These are phyloP conservation scores for Achlya flavicornis DNA, from an alignment of 2,888 invertebrate genomes.

Conservation along the genomic window DNA sequence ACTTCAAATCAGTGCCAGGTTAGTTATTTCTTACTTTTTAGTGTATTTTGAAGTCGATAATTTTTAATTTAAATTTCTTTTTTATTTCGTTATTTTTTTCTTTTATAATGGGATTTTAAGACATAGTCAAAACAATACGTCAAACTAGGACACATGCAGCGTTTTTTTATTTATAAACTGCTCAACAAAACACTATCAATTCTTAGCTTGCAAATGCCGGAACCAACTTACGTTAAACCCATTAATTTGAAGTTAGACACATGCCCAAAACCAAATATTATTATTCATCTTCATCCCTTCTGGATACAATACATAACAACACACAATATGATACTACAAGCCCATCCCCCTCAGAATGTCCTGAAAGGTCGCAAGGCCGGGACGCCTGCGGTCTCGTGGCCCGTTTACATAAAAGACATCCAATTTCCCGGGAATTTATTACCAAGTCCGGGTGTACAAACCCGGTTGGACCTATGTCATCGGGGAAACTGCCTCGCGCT, in stretches of 20 bases:
- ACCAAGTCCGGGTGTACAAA: constrained; percentile 8
- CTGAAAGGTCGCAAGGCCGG: not conserved
- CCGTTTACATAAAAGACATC: constrained; percentile 10
- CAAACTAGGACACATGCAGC: no score
- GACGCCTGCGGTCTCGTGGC: not conserved
- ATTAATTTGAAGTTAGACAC: not conserved
- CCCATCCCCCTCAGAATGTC: not conserved
- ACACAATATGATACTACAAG: not conserved
- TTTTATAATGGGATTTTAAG: no score
- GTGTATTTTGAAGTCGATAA: no score
- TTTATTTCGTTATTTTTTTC: no score
- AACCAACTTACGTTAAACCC: not conserved
- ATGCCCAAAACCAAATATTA: not conserved
- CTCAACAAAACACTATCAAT: no score
- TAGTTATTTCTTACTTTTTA: no score
- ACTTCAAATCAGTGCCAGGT: no score
- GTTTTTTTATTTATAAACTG: not conserved
- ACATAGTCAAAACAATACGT: no score
- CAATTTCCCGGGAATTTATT: constrained; percentile 13
- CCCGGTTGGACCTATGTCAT: constrained; percentile 9
- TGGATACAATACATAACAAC: not conserved
- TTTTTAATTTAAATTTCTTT: no score
- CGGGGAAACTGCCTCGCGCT: constrained; percentile 1
- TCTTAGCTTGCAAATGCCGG: no score
- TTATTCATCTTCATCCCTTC: not conserved